phyloP scores from a whole-genome alignment of 2,888 invertebrate genomes.

The Iselma pallidipennis region DNA sequence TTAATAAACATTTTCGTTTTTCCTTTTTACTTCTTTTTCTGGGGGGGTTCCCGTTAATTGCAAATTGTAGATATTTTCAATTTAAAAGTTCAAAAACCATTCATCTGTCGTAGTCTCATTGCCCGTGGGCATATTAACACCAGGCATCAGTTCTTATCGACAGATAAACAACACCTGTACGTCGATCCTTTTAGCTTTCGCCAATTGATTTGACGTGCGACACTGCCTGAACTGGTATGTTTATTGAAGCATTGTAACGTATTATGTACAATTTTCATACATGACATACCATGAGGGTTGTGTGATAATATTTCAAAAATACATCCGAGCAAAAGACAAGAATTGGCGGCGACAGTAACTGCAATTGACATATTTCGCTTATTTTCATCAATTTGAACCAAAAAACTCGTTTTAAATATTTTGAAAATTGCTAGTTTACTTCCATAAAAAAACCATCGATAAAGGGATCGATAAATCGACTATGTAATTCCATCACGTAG shows the following conservation, averaged over 20 bases:
- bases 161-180: not conserved
- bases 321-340: not conserved
- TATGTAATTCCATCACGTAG: not conserved
- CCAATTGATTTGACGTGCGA: not conserved
- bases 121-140: not conserved
- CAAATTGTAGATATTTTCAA: no score
- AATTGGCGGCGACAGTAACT: not conserved
- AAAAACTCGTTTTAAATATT: not conserved
- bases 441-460: no score
- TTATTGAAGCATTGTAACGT: slow-evolving; percentile 18
- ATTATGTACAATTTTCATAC: slow-evolving; percentile 40
- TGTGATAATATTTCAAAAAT: slow-evolving; percentile 21
- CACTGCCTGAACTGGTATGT: not conserved
- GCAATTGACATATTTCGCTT: not conserved
- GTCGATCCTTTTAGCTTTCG: not conserved
- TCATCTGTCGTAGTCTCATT: not conserved
- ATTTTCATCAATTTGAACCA: not conserved
- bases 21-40: no score
- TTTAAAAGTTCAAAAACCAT: no score
- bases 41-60: no score
- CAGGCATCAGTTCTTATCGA: not conserved
- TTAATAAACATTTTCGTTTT: no score
- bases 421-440: no score
- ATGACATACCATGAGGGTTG: slow-evolving; percentile 21
- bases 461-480: not conserved